Evolutionary conservation across 2,113 vertebrate species (phyloP).

Genomic region (Austrofundulus limnaeus): DNA sequence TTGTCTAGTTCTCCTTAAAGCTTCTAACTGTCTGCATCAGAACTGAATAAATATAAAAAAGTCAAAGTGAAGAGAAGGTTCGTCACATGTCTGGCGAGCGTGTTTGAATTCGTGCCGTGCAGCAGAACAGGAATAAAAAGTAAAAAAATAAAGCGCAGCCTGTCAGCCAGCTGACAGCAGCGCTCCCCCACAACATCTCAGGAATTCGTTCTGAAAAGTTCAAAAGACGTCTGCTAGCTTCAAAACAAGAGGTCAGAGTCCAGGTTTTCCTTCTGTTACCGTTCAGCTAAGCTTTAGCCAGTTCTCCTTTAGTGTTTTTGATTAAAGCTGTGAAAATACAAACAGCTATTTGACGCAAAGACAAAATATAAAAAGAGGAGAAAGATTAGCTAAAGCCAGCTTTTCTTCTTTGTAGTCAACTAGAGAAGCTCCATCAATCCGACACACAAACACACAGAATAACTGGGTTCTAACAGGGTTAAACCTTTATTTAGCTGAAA

Average conservation of each 20-base stretch:
- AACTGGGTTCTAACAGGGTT: too few relatives aligned
- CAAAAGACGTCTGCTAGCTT: slow-evolving; percentile 39
- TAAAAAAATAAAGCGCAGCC: too few relatives aligned
- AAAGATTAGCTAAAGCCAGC: not conserved
- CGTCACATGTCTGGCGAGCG: slow-evolving; percentile 9
- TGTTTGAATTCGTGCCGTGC: slow-evolving; percentile 30
- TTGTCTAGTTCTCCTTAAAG: too few relatives aligned
- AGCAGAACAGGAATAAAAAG: slow-evolving; percentile 38
- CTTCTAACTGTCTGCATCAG: not conserved
- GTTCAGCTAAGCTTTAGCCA: not conserved
- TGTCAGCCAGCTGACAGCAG: slow-evolving; percentile 29
- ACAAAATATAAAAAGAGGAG: not conserved
- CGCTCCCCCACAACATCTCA: slow-evolving; percentile 24
- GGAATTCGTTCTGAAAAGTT: slow-evolving; percentile 36
- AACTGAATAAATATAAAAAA: not conserved
- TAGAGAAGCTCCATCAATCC: too few relatives aligned
- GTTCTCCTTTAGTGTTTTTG: not conserved
- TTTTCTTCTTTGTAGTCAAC: too few relatives aligned
- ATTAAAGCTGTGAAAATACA: not conserved
- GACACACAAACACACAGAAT: too few relatives aligned
- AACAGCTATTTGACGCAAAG: not conserved
- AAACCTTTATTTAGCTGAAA: too few relatives aligned
- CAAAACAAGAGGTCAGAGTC: slow-evolving; percentile 10
- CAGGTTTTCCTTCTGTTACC: too few relatives aligned
- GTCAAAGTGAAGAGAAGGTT: not conserved